Base-by-base conservation (phyloP, 1,140 invertebrate genomes). In the Homarus americanus region DNA sequence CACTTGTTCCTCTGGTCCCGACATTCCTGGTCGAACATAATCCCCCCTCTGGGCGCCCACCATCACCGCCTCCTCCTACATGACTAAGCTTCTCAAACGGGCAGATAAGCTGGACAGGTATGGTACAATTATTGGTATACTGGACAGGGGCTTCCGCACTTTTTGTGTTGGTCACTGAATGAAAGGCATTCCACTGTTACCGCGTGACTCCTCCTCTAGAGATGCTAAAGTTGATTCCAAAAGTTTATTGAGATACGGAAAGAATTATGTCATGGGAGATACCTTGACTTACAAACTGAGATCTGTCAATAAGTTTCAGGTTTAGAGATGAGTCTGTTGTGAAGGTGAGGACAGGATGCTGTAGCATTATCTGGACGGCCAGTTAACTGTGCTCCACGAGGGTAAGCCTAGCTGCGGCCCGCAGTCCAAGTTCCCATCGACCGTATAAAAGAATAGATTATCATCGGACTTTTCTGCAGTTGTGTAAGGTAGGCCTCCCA, bases 51-150 rank as follows among this genome's bases (percentile, higher is more conserved):
- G 75, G 40, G 38, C 40, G 7, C 7, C 38, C 40, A n/a, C n/a
- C 15, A 41, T 24, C 66, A 28, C 75, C 75, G 44, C 75, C 75
- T 28, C 75, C 75, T 38, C 40, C 75, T 44, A 78, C 75, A 78
- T 78, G 75, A 78, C 75, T 40, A 78, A 78, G 75, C 75, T 78
- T 41, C 44, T 78, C 75, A 78, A 38, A 41, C 44, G 38, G 34
- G 44, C 10, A 41, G 38, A 41, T 78, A 78, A 7, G 44, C 38
- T 78, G 34, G 40, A 40, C 40, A 44, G 75, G 40, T 24, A 78
- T 44, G 34, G 44, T 40, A 41, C 1, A n/a, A n/a, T 78, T 78
- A n/a, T 78, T 78, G 17, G 75, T 44, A 20, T 41, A 40, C 38
- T 38, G 41, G 38, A 78, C 75, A 9, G 40, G 75, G 44, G 28